Evolutionary conservation across 2,888 invertebrate species (phyloP).

Genomic region (Acanthosepion lycidas): DNA sequence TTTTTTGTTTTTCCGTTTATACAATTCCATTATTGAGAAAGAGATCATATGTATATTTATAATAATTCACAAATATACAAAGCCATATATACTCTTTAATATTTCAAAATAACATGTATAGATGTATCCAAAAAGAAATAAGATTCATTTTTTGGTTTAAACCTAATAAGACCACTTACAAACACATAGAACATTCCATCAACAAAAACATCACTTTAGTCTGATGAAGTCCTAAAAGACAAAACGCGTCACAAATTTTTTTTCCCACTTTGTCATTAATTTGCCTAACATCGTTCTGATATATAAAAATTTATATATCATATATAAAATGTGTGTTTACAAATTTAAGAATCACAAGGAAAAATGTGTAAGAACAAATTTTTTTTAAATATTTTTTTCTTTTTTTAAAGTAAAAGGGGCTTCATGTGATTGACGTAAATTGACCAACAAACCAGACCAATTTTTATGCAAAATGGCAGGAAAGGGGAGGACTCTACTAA

Average conservation of each 20-base stretch:
- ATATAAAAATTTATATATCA: no score
- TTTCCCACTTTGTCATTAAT: no score
- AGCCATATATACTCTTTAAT: background rate
- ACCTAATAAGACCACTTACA: background rate
- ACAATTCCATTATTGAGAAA: background rate
- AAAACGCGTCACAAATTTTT: no score
- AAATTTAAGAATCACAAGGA: no score
- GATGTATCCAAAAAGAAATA: background rate
- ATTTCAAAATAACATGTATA: background rate
- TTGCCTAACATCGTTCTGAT: no score
- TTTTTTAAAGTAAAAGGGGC: background rate
- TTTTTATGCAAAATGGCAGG: background rate
- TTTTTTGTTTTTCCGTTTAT: background rate
- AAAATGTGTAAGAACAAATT: no score
- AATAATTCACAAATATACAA: background rate
- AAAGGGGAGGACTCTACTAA: background rate
- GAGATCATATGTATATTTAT: background rate
- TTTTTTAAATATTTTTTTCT: no score
- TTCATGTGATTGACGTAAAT: background rate
- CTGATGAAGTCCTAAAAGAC: no score
- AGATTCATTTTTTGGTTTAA: background rate
- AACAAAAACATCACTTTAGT: no score
- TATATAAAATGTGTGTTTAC: no score
- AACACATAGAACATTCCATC: no score
- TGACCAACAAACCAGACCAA: background rate